Evolutionary conservation across 1,140 invertebrate genomes (phyloP), one percentile per base, ranked within the genome.

Genomic region (Drosophila rhopaloa): DNA sequence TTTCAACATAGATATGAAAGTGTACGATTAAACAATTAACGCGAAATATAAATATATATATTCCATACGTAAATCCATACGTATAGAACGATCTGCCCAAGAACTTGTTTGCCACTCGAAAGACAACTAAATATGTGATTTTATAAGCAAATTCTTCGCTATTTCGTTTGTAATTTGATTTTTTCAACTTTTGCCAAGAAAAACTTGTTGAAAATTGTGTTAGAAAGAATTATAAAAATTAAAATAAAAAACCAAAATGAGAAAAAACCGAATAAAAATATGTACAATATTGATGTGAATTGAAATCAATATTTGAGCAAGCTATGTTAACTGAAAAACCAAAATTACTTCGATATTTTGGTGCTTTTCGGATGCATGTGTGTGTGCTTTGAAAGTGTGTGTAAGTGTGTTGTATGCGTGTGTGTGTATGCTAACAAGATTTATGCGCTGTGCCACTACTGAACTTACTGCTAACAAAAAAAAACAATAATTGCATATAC

Each of bases 391-490:
- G 41, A 37, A 32, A 16, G 41, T 19, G 35, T 11, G 14, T 47
- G 51, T 19, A 7, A 47, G 46, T 32, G 57, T 73, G 56, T 76
- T 76, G 32, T 76, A 51, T 41, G 29, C 51, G 40, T 46, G 16
- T 56, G 35, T 70, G 3, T 32, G 43, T 59, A 27, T 44, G 46
- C 41, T 68, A 43, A 55, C 60, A 63, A 71, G 57, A 61, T 77
- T 82, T 74, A 62, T 77, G 79, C 74, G 79, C 79, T 81, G 79
- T 81, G 79, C 79, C 60, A 82, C 79, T 55, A 81, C 44, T 77
- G 68, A 81, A 81, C 74, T 82, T 81, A 82, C 68, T 82, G 79
- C 79, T 78, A 81, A 76, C 68, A 70, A 79, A 38, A 65, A 65
- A 68, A 44, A 72, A 77, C 60, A 81, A 81, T 82, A 82, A 81